Conservation (phyloP, 2,888 invertebrate genomes). For the Tachystola acroxantha region DNA sequence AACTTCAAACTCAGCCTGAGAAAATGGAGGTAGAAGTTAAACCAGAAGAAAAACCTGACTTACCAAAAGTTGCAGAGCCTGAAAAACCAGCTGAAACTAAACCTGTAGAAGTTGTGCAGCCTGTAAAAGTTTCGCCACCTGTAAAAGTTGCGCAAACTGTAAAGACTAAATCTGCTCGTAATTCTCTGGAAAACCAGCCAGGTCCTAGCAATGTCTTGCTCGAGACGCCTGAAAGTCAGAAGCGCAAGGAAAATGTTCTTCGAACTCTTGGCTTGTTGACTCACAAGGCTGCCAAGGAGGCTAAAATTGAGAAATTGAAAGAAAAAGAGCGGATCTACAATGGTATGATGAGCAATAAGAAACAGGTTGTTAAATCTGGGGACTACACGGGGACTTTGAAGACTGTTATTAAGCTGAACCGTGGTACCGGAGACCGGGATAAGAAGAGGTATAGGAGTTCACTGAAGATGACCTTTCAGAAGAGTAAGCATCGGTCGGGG, state of each 20-base stretch:
- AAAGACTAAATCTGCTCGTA: conserved; percentile 41
- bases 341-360: conserved; percentile 42
- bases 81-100: conserved; percentile 19
- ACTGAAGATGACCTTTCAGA: conserved; percentile 88
- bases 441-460: conserved; percentile 84
- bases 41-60: conserved; percentile 10
- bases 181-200: conserved; percentile 45
- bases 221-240: conserved; percentile 81
- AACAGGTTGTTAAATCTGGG: conserved; percentile 46
- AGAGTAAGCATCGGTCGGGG: conserved; percentile 80
- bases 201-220: conserved; percentile 56
- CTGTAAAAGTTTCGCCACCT: background rate
- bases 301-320: conserved; percentile 77
- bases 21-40: conserved; percentile 12
- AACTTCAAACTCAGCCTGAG: background rate
- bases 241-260: conserved; percentile 85
- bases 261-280: conserved; percentile 86
- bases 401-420: conserved; percentile 88
- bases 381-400: conserved; percentile 89
- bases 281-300: conserved; percentile 84
- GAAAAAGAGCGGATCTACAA: conserved; percentile 64
- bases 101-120: conserved; percentile 9
- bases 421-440: conserved; percentile 60
- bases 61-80: conserved; percentile 17
- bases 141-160: background rate